Percentiles rank a stretch among this genome's conserved stretches.
These are phyloP conservation scores for Sepioteuthis lessoniana DNA, from an alignment of 2,888 invertebrate genomes.

Conservation along the genomic window DNA sequence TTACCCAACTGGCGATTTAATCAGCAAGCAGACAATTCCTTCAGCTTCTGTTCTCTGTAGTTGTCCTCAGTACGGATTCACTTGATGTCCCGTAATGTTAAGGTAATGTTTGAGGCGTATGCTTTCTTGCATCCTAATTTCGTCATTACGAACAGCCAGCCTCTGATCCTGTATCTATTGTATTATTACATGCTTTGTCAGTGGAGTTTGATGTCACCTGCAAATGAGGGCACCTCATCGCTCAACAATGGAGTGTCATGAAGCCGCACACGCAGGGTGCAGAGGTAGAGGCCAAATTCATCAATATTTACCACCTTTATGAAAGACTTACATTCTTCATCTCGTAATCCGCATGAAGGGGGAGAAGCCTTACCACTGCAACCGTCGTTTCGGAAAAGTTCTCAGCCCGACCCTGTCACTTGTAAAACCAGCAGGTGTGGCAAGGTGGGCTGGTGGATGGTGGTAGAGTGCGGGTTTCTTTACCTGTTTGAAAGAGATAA, in stretches of 20 bases:
- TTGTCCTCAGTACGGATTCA: background rate
- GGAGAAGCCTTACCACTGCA: background rate
- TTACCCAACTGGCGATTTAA: background rate
- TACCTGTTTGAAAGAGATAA: background rate
- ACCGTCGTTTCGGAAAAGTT: background rate
- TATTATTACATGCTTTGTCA: conserved; percentile 5
- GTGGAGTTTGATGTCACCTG: background rate
- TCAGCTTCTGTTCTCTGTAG: background rate
- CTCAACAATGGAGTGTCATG: background rate
- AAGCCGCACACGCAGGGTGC: background rate
- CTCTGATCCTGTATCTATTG: background rate
- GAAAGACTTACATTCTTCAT: background rate
- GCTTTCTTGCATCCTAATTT: background rate
- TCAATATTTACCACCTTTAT: background rate
- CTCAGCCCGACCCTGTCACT: background rate
- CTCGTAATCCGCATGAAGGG: background rate
- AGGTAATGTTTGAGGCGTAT: background rate
- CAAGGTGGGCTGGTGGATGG: no score
- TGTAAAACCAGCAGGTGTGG: background rate
- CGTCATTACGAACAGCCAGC: background rate
- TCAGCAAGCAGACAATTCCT: background rate
- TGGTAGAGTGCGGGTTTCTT: background rate
- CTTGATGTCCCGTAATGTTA: background rate
- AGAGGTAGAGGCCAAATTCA: background rate
- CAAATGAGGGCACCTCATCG: conserved; percentile 9